Conservation (phyloP, 2,113 vertebrate species). For the Otocyon megalotis region DNA sequence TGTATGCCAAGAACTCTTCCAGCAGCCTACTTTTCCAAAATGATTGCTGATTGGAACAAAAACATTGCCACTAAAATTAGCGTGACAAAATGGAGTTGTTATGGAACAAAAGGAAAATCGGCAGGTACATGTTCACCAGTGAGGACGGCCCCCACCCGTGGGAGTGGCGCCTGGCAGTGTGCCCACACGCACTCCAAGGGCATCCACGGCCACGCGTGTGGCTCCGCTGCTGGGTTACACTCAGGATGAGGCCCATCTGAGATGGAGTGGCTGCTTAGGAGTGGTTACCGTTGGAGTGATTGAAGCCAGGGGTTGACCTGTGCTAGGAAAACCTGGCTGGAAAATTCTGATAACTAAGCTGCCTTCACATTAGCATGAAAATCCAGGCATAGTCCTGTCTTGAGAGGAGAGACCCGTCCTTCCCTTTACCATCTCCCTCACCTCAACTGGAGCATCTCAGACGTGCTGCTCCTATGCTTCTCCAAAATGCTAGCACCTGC, state of each 20-base stretch:
- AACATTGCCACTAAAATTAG: conserved; percentile 77
- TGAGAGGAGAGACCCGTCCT: neutral
- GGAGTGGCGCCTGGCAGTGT: accelerated
- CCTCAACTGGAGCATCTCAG: neutral
- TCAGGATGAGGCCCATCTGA: accelerated
- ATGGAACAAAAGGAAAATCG: conserved; percentile 54
- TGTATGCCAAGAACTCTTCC: conserved; percentile 65
- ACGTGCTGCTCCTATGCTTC: accelerated
- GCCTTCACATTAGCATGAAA: neutral
- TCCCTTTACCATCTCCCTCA: neutral
- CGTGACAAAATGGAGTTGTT: conserved; percentile 67
- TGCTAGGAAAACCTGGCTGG: neutral
- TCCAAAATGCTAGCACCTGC: accelerated
- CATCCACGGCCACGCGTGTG: accelerated
- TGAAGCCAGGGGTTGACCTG: neutral
- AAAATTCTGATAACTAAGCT: neutral
- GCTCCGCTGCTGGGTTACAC: accelerated
- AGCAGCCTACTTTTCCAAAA: conserved; percentile 62
- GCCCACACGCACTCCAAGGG: accelerated
- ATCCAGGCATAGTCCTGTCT: neutral
- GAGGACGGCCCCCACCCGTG: neutral
- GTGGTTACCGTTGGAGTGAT: neutral
- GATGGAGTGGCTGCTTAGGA: neutral
- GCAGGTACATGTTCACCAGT: neutral
- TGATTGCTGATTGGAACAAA: conserved; percentile 72